Evolutionary conservation across 2,797 vertebrate genomes (phyloP).

Genomic region (Falco biarmicus): DNA sequence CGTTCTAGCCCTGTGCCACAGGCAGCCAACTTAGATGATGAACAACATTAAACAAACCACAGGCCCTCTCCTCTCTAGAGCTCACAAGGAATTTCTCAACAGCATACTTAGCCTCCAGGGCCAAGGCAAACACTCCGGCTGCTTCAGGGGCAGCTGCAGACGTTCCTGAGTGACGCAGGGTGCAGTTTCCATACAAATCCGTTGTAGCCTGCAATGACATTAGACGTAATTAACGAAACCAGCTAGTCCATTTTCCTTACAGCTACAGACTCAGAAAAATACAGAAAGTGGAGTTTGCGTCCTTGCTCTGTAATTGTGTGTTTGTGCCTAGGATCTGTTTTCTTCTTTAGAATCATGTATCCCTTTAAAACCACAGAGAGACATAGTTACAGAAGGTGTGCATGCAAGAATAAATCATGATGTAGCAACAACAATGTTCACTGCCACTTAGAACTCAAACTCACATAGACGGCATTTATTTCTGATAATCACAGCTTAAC

Average conservation of each 20-base stretch:
- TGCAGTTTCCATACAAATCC: constrained; percentile 98
- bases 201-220: constrained; percentile 92
- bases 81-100: background rate
- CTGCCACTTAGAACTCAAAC: background rate
- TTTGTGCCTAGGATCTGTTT: background rate
- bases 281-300: background rate
- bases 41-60: background rate
- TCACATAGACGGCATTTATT: background rate
- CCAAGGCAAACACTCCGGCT: constrained; percentile 95
- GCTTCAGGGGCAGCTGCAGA: constrained; percentile 98
- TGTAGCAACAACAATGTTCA: background rate
- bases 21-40: background rate
- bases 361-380: background rate
- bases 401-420: background rate
- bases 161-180: constrained; percentile 96
- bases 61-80: background rate
- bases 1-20: rapidly evolving
- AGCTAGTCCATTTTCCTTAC: background rate
- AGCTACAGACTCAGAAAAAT: background rate
- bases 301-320: background rate
- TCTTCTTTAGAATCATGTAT: background rate
- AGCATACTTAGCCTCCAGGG: constrained; percentile 97
- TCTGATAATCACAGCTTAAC: background rate
- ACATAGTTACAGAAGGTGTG: background rate
- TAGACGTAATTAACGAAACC: constrained; percentile 35